Evolutionary conservation across 2,888 invertebrate genomes (phyloP).

Genomic region (Drosophila melanocephala): DNA sequence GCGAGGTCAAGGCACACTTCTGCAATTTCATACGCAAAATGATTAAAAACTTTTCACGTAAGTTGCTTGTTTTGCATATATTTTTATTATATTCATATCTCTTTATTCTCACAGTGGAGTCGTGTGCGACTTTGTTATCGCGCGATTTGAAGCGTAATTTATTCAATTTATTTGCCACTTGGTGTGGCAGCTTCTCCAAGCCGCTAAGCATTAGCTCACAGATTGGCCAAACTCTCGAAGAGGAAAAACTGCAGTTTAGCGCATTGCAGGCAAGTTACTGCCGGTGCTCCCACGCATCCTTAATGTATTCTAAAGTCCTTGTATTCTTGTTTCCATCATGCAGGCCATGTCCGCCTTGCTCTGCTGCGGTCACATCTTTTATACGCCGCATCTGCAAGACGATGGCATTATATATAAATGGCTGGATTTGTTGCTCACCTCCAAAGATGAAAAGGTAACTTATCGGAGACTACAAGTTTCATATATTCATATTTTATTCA

Average conservation of each 20-base stretch:
- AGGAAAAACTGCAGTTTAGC: constrained; percentile 88
- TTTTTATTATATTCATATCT: background rate
- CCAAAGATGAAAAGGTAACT: constrained; percentile 92
- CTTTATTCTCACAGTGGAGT: constrained; percentile 89
- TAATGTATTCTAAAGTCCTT: constrained; percentile 6
- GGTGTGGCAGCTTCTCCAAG: constrained; percentile 95
- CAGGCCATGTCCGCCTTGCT: constrained; percentile 98
- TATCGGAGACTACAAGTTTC: background rate
- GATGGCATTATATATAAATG: constrained; percentile 97
- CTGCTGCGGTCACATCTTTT: constrained; percentile 98
- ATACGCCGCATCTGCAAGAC: constrained; percentile 92
- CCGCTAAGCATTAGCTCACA: constrained; percentile 87
- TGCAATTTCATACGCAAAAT: constrained; percentile 97
- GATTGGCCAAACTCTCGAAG: constrained; percentile 86
- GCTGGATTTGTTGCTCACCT: constrained; percentile 95
- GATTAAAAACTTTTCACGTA: constrained; percentile 96
- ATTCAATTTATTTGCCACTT: constrained; percentile 96
- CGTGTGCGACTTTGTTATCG: constrained; percentile 93
- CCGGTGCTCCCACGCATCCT: constrained; percentile 7
- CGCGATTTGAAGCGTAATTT: constrained; percentile 94
- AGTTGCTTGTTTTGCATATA: constrained; percentile 85
- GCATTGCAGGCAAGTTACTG: constrained; percentile 86
- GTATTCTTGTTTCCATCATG: constrained; percentile 50
- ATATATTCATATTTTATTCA: background rate
- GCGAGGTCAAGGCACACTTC: constrained; percentile 96